Conservation (phyloP, 2,888 invertebrate genomes). For the Drosophila greeni region DNA sequence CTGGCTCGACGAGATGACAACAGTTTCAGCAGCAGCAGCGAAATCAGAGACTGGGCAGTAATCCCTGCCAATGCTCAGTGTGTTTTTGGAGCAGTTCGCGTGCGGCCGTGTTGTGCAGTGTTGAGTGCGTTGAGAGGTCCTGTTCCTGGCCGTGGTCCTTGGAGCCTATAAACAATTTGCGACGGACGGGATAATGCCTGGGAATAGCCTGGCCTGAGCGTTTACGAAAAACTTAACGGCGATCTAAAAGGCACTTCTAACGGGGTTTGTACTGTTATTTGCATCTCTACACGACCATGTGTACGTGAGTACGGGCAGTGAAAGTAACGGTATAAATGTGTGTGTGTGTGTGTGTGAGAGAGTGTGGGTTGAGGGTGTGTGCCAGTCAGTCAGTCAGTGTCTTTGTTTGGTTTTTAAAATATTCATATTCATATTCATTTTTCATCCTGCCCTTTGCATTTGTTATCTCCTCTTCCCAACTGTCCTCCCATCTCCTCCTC, state of each 20-base stretch:
- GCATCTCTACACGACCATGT: not conserved
- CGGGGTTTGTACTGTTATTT: slow-evolving; percentile 1
- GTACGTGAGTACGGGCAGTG: not conserved
- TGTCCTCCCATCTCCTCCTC: not conserved
- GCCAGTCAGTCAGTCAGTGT: slow-evolving; percentile 4
- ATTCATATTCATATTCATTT: slow-evolving; percentile 35
- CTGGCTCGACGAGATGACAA: slow-evolving; percentile 47
- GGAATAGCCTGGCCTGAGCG: not conserved
- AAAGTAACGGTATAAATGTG: not conserved
- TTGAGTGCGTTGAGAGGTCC: slow-evolving; percentile 10
- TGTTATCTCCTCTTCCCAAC: slow-evolving; percentile 8
- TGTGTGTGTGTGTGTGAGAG: not conserved
- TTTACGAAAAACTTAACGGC: not conserved
- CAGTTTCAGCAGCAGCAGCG: slow-evolving; percentile 31
- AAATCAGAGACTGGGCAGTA: slow-evolving; percentile 30
- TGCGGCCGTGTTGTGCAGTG: slow-evolving; percentile 52
- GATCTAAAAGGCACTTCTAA: not conserved
- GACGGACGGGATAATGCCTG: slow-evolving; percentile 10
- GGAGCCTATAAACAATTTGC: slow-evolving; percentile 19
- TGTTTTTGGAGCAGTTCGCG: slow-evolving; percentile 59
- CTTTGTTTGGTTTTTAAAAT: slow-evolving; percentile 48
- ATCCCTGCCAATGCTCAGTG: slow-evolving; percentile 53
- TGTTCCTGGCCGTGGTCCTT: slow-evolving; percentile 18
- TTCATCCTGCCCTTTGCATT: slow-evolving; percentile 20
- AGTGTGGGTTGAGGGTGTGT: not conserved